Percentiles rank a stretch among this genome's conserved stretches.
These are phyloP conservation scores for Volucella inflata DNA, from an alignment of 2,888 invertebrate species.

Conservation along the genomic window DNA sequence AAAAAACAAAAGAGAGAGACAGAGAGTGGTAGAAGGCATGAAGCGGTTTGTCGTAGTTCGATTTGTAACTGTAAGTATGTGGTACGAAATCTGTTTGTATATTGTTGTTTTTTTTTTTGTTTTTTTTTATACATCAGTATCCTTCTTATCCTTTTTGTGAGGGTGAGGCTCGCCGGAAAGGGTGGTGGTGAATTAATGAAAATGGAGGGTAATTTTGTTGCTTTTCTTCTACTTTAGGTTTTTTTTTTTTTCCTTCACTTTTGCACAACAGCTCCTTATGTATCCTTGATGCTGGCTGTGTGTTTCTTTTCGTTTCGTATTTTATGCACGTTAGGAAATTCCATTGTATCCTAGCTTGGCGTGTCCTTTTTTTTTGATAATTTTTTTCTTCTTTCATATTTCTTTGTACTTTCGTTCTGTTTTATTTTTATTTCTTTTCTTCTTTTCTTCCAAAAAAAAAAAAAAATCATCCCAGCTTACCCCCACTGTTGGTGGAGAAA, in stretches of 20 bases:
- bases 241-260: constrained; percentile 30
- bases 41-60: constrained; percentile 65
- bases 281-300: constrained; percentile 66
- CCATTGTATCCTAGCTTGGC: constrained; percentile 66
- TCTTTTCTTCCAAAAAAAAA: too few species aligned
- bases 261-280: constrained; percentile 39
- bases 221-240: constrained; percentile 42
- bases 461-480: constrained; percentile 40
- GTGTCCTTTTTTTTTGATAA: constrained; percentile 32
- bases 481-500: constrained; percentile 24
- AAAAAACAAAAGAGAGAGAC: too few species aligned
- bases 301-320: constrained; percentile 42
- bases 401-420: constrained; percentile 46
- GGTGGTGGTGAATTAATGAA: constrained; percentile 59
- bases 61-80: constrained; percentile 76
- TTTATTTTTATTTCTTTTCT: constrained; percentile 33
- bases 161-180: background rate
- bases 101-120: background rate
- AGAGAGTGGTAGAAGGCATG: background rate
- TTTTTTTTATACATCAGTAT: constrained; percentile 28
- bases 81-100: constrained; percentile 63
- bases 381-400: constrained; percentile 41
- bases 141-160: constrained; percentile 62
- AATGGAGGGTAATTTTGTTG: constrained; percentile 73
- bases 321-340: constrained; percentile 73